A percentile compares a stretch with the other conserved stretches of the same genome.
Conservation (phyloP, 2,888 invertebrate species). For the Cantharis rufa region DNA sequence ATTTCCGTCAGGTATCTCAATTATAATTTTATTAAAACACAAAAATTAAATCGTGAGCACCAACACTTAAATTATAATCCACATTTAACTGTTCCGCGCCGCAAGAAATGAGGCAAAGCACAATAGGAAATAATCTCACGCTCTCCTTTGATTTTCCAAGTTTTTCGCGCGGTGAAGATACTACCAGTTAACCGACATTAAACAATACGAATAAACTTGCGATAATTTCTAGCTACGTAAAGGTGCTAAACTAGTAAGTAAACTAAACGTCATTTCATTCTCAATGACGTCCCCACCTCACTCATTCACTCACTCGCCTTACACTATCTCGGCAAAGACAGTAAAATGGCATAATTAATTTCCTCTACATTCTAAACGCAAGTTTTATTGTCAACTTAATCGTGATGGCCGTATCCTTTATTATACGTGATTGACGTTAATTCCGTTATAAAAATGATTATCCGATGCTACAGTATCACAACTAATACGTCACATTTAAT, state of each 20-base stretch:
- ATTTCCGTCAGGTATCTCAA: background rate
- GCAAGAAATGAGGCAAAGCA: background rate
- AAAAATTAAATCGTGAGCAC: background rate
- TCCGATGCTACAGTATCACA: background rate
- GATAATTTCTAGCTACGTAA: background rate
- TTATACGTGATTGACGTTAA: constrained; percentile 10
- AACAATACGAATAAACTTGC: background rate
- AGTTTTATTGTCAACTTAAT: background rate
- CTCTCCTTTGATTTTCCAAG: background rate
- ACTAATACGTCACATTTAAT: background rate
- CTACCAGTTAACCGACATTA: background rate
- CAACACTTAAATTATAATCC: background rate
- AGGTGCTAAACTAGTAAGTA: constrained; percentile 19
- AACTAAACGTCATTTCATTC: constrained; percentile 22
- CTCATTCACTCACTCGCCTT: background rate
- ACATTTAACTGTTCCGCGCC: background rate
- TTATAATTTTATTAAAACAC: background rate
- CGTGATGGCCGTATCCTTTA: constrained; percentile 6
- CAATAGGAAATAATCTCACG: constrained; percentile 8
- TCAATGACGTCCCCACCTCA: constrained; percentile 23
- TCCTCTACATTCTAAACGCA: constrained; percentile 6
- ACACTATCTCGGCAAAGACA: constrained; percentile 3
- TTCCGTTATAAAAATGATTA: constrained; percentile 1
- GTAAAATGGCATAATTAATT: constrained; percentile 7
- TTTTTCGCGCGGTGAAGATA: background rate